Base-by-base conservation (phyloP, 1,140 invertebrate species). In the Amyelois transitella region DNA sequence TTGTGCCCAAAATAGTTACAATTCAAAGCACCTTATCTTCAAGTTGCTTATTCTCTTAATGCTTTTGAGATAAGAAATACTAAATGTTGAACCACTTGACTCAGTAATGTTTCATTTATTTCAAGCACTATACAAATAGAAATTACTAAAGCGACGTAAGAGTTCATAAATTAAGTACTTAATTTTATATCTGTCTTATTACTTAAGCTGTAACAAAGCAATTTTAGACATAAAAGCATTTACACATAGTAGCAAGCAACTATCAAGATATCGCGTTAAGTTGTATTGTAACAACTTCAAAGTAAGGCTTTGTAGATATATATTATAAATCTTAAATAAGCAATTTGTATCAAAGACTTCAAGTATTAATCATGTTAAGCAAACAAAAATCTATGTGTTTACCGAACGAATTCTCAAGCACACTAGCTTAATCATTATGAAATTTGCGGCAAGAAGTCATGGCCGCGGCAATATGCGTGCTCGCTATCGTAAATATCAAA, bases 401-500 rank as follows among this genome's bases (percentile, higher is more conserved):
- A n/a, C n/a, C n/a, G n/a, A n/a, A n/a, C n/a, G n/a, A 38, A 14
- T 38, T 38, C 32, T 38, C 3, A 38, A 38, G 6, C 17, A 8
- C 8, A 8, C 32, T 14, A 38, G 32, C 32, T 14, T 38, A 38
- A 45, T 45, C 44, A 45, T 45, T 6, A 14, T 19, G 6, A 18
- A 52, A 47, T 59, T 59, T 49, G 45, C 50, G 24, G 47, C 21
- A 49, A 17, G 44, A 49, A 72, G 67, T 73, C 71, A 76, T 53
- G 69, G 69, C 55, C 62, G 54, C 60, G 58, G 65, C 68, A 77
- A 66, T 69, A 69, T 72, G 72, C 72, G 73, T 72, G 75, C 68
- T 59, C 61, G 58, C 69, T 71, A 76, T 77, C 77, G 66, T 76
- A 79, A 81, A 82, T 72, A 75, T 69, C 57, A 58, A 71, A 70